These are phyloP conservation scores for Drosophila equinoxialis DNA, from an alignment of 1,140 invertebrate genomes.

Conservation along the genomic window DNA sequence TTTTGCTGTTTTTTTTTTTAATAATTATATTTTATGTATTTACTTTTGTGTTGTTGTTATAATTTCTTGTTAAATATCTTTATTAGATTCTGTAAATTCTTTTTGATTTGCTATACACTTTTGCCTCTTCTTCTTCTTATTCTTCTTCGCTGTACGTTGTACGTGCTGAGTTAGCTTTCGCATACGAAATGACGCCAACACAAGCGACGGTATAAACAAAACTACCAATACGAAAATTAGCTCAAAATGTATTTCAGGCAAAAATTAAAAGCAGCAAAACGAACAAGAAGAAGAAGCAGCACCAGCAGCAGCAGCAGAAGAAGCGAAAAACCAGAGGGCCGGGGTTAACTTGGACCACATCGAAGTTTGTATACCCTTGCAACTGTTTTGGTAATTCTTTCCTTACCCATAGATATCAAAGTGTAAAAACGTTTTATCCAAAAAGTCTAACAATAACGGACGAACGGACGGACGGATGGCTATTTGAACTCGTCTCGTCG, in stretches of 20 bases:
- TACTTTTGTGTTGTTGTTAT: background rate
- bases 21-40: background rate
- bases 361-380: too few species aligned
- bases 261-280: conserved; percentile 57
- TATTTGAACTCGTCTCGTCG: too few species aligned
- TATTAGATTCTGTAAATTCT: conserved; percentile 4
- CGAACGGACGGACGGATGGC: too few species aligned
- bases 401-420: too few species aligned
- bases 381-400: too few species aligned
- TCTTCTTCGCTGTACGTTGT: conserved; percentile 13
- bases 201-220: conserved; percentile 73
- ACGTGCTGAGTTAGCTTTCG: conserved; percentile 66
- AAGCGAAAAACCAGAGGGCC: too few species aligned
- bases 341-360: too few species aligned
- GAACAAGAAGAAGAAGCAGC: conserved; percentile 9
- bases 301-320: background rate
- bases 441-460: too few species aligned
- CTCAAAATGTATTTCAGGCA: conserved; percentile 72
- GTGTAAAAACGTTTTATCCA: too few species aligned
- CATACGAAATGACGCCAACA: conserved; percentile 71
- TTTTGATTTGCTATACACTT: background rate
- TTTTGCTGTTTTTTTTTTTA: background rate
- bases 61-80: background rate
- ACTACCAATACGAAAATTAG: conserved; percentile 70
- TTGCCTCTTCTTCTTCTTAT: background rate